Conservation (phyloP, 2,113 vertebrate genomes). For the Chlamydotis undulata region DNA sequence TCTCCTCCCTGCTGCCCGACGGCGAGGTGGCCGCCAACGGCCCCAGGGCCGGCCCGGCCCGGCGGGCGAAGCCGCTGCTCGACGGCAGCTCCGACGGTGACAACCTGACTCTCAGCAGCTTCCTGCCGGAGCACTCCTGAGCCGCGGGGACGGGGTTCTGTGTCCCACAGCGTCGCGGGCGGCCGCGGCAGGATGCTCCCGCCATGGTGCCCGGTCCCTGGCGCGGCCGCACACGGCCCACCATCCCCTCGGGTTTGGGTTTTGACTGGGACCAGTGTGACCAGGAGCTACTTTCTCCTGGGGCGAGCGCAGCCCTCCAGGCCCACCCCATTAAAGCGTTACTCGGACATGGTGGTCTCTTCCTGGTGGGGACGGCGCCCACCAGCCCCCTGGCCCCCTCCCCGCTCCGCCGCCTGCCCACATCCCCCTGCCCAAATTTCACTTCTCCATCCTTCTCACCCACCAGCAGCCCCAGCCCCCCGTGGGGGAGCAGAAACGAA, state of each 20-base stretch:
- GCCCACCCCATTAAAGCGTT: neutral
- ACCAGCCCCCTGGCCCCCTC: neutral
- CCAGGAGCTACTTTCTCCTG: neutral
- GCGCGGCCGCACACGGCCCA: no score
- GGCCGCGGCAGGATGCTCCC: no score
- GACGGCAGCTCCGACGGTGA: conserved; percentile 65
- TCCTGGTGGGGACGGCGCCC: neutral
- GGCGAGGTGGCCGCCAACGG: neutral
- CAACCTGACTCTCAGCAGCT: conserved; percentile 88
- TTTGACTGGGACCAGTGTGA: rapidly evolving
- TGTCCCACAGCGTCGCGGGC: neutral
- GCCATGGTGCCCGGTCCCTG: no score
- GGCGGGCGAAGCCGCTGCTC: conserved; percentile 29
- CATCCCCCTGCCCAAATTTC: neutral
- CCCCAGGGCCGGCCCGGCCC: neutral
- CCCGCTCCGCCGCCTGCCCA: neutral
- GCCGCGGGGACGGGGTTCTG: rapidly evolving
- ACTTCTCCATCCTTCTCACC: neutral
- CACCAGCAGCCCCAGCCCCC: neutral
- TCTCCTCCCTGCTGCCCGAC: conserved; percentile 83
- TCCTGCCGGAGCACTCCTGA: conserved; percentile 81
- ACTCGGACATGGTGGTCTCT: neutral
- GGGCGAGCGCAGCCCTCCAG: neutral
- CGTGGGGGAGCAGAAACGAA: neutral
- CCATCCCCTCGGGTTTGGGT: neutral